These are phyloP conservation scores for Chondrosia reniformis DNA, from an alignment of 37 sponge, comb jelly and placozoan species.

Conservation along the genomic window DNA sequence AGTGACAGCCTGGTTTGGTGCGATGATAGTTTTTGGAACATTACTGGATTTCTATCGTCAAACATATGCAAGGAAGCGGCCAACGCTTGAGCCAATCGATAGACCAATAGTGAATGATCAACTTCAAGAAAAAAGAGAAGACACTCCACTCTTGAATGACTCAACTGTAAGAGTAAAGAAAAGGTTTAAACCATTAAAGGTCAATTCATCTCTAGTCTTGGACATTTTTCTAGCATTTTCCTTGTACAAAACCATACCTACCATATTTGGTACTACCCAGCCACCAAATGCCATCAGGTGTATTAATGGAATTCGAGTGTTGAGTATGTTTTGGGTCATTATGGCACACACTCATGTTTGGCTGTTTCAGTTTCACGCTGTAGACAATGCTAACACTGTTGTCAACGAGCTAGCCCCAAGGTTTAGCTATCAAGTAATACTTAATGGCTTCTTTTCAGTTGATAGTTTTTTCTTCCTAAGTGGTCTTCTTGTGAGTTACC, in stretches of 20 bases:
- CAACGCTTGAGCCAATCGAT: no score
- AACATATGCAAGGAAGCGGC: no score
- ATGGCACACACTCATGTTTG: slow-evolving; percentile 45
- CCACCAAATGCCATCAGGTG: slow-evolving; percentile 57
- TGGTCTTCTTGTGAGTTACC: slow-evolving; percentile 59
- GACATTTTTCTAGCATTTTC: slow-evolving; percentile 43
- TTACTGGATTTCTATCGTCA: not conserved
- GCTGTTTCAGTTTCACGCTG: not conserved
- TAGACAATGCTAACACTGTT: not conserved
- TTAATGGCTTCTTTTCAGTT: slow-evolving; percentile 62
- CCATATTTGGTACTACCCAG: slow-evolving; percentile 51
- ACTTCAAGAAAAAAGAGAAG: not conserved
- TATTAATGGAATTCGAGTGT: slow-evolving; percentile 73
- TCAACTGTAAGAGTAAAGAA: not conserved
- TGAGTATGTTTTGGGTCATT: slow-evolving; percentile 86
- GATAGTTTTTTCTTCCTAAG: slow-evolving; percentile 76
- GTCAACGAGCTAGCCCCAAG: not conserved
- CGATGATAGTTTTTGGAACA: slow-evolving; percentile 22
- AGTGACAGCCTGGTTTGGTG: slow-evolving; percentile 32
- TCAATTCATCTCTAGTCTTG: not conserved
- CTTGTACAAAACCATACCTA: slow-evolving; percentile 43
- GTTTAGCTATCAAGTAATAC: slow-evolving; percentile 49
- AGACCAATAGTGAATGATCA: not conserved
- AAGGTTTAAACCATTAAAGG: no score
- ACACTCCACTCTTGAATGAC: not conserved